These are phyloP conservation scores for Cephalopachus bancanus DNA, from an alignment of 2,797 vertebrate species.

Conservation along the genomic window DNA sequence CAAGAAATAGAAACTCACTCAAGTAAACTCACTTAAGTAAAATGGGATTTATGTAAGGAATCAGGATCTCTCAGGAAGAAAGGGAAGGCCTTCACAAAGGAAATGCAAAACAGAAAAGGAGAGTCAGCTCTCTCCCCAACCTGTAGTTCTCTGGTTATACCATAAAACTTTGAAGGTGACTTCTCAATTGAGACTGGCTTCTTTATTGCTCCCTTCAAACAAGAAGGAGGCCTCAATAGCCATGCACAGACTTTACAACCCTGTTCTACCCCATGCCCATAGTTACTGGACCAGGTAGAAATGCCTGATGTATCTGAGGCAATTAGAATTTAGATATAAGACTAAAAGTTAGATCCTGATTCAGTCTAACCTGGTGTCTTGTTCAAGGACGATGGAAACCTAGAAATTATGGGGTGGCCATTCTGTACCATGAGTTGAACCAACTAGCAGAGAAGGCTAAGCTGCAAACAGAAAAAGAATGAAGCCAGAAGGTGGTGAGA, in stretches of 20 bases:
- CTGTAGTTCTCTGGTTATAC: not conserved
- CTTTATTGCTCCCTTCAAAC: not conserved
- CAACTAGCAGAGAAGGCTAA: not conserved
- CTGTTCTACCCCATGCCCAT: not conserved
- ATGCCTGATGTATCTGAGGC: not conserved
- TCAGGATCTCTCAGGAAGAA: not conserved
- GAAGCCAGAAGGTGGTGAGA: not conserved
- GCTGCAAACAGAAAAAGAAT: not conserved
- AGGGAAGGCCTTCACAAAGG: not conserved
- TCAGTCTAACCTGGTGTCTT: not conserved
- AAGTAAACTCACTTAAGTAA: not conserved
- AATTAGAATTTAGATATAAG: conserved; percentile 63
- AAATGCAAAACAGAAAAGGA: not conserved
- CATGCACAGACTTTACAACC: not conserved
- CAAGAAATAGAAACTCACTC: conserved; percentile 40
- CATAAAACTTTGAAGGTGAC: not conserved
- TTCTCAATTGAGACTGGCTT: not conserved
- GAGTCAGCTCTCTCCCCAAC: not conserved
- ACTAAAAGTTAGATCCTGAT: conserved; percentile 19
- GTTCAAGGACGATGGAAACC: not conserved
- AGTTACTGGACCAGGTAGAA: not conserved
- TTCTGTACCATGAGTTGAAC: not conserved
- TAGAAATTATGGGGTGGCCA: not conserved
- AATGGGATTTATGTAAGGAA: conserved; percentile 2
- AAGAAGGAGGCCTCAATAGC: not conserved